Base-by-base conservation (phyloP, 1,140 invertebrate species). In the Leptoteleia sp. region DNA sequence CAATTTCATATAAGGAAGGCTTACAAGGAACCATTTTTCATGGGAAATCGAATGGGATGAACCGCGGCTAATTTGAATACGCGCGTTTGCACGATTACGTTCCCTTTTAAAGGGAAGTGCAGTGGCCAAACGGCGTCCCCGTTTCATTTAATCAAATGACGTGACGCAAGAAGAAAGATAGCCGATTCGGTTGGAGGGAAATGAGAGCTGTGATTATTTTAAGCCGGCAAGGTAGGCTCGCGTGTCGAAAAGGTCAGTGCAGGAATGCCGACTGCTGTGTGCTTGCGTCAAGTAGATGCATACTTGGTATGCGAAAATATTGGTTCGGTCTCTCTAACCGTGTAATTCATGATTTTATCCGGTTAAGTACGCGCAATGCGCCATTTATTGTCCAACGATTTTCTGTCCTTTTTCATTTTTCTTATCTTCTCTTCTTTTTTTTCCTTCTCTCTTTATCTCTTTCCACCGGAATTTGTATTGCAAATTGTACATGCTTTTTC, bases 201-300 rank as follows among this genome's bases (percentile, higher is more conserved):
- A 59, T 16, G 54, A 38, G 65, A 70, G 65, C 65, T 70, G 25
- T 7, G 54, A 70, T 70, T 70, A 70, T 70, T 70, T 70, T 70
- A 70, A 59, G 65, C 43, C 42, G 15, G 33, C 27, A 40, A 33
- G 54, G 54, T 43, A 61, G 35, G 35, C 45, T 71, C 33, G 65
- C 52, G 67, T 71, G 65, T 68, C 64, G 64, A 57, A 57, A 47
- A 68, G 64, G 64, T 68, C 43, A 68, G 52, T n/a, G n/a, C n/a
- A n/a, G n/a, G n/a, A n/a, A n/a, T 47, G 64, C 40, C 45, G 50
- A 8, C 5, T 9, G 19, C 15, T 13, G 42, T n/a, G n/a, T n/a
- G n/a, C 42, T 55, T 38, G 31, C 31, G 40, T 55, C 64, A 57
- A 68, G 42, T 68, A 55, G 64, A 68, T 68, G 50, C 50, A 55